Base-by-base conservation (phyloP, 2,797 vertebrate species). In the Catharus ustulatus region DNA sequence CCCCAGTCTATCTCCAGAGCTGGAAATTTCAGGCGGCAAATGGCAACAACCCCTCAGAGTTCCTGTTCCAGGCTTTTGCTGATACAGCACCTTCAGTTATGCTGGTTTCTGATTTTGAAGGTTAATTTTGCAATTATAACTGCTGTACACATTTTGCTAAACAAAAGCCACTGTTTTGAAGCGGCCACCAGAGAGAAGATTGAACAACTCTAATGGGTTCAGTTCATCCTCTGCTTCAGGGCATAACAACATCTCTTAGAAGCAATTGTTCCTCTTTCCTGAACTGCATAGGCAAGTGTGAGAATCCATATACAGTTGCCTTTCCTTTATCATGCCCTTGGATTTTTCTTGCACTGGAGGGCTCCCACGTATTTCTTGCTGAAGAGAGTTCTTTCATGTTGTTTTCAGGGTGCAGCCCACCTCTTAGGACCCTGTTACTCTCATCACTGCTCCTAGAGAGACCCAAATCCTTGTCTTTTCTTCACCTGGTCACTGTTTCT, bases 41-140 rank as follows among this genome's bases (percentile, higher is more conserved):
- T 59, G 32, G 48, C 84, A 94, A 36, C 62, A 69, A 13, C 8
- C 8, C 52, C 78, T 89, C 36, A 13, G 30, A 80, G 46, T 54
- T 69, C 21, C 72, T 21, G 1, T 89, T 93, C 30, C 11, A 55
- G 55, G 40, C 17, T 84, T 85, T 83, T 91, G 89, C 73, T 92
- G 89, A 87, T 48, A 38, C 17, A 52, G 32, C 59, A 6, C 45
- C 54, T 93, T 87, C 63, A 59, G 55, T 87, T 90, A 81, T 19
- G n/a, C 51, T 58, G 6, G 36, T 8, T 78, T 87, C 63, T 94
- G 58, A 94, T 81, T 93, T 90, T 94, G 84, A 96, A 96, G 89
- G 84, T 95, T 95, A 92, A 92, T 96, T 94, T 72, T 95, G 66
- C 87, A 93, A 79, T 93, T 95, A 63, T 57, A 81, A 86, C 59